Evolutionary conservation across 2,113 vertebrate genomes (phyloP).

Genomic region (Rhizomys pruinosus): DNA sequence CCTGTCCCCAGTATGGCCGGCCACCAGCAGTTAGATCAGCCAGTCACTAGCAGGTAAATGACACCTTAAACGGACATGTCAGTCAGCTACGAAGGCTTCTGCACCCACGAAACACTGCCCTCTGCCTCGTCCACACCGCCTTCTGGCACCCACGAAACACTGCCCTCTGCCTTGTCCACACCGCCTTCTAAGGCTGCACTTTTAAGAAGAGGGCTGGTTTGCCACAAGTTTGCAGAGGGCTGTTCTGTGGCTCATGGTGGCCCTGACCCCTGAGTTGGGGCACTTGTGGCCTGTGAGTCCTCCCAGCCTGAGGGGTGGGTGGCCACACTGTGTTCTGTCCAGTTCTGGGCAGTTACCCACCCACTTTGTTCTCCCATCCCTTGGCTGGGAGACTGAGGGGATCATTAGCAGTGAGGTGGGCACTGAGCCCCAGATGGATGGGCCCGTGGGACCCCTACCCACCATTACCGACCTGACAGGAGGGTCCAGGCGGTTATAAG

Average conservation of each 20-base stretch:
- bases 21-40: neutral
- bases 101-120: neutral
- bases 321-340: conserved; percentile 86
- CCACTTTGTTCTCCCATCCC: conserved; percentile 74
- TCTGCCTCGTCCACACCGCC: neutral
- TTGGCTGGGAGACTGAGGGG: conserved; percentile 70
- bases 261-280: accelerated
- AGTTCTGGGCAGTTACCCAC: conserved; percentile 65
- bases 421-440: conserved; percentile 55
- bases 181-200: neutral
- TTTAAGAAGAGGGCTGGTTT: conserved; percentile 38
- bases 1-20: neutral
- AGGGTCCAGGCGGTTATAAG: conserved; percentile 84
- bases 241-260: neutral
- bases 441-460: conserved; percentile 76
- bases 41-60: neutral
- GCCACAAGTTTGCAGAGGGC: neutral
- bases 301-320: neutral
- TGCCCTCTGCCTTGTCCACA: neutral
- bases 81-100: accelerated
- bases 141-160: neutral
- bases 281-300: neutral
- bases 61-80: neutral
- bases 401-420: conserved; percentile 63
- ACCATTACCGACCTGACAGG: conserved; percentile 87